Evolutionary conservation across 2,113 vertebrate species (phyloP).

Genomic region (Chroicocephalus ridibundus): DNA sequence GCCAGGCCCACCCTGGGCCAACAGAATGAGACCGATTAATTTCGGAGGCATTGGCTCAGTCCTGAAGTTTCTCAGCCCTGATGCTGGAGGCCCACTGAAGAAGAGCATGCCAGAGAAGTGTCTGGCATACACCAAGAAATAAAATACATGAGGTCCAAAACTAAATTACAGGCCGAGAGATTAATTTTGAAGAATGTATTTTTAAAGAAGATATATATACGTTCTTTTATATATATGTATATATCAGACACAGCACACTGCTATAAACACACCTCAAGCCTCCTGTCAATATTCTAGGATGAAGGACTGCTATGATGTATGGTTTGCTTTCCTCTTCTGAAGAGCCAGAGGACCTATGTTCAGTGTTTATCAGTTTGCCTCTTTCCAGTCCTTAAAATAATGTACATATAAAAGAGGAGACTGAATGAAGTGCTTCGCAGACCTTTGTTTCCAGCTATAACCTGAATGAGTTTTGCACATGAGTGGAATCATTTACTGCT

Average conservation of each 20-base stretch:
- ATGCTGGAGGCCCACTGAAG: background rate
- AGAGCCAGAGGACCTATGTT: background rate
- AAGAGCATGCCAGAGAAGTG: background rate
- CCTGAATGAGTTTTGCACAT: slow-evolving; percentile 27
- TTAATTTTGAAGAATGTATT: background rate
- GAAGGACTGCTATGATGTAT: background rate
- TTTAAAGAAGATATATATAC: background rate
- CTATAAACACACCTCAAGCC: background rate
- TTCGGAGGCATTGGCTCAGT: background rate
- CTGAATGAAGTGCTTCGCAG: slow-evolving; percentile 18
- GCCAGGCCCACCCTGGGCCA: background rate
- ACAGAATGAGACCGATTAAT: background rate
- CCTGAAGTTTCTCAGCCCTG: background rate
- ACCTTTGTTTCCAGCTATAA: background rate
- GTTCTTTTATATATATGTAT: background rate
- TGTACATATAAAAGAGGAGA: background rate
- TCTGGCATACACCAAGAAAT: background rate
- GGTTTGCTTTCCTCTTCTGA: background rate
- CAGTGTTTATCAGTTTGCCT: background rate
- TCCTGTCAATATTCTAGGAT: background rate
- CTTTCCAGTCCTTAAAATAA: slow-evolving; percentile 16
- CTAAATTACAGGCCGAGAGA: background rate
- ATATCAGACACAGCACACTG: background rate
- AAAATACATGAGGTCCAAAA: background rate
- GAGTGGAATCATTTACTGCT: slow-evolving; percentile 1